phyloP scores from a whole-genome alignment of 1,140 invertebrate genomes.

The Drosophila sucinea region DNA sequence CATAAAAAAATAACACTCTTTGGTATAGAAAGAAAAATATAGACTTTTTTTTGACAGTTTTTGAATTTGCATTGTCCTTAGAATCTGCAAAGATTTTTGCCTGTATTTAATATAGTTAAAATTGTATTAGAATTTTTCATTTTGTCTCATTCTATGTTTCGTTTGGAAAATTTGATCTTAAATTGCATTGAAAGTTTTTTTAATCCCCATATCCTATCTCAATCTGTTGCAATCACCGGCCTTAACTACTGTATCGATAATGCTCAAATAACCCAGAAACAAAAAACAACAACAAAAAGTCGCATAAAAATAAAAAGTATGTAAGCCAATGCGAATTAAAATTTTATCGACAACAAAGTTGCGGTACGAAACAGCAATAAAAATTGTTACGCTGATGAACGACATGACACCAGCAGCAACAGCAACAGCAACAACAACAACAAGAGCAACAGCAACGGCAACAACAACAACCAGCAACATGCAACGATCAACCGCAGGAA shows the following conservation, averaged over 20 bases:
- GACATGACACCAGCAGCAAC: conserved; percentile 46
- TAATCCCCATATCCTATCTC: not conserved
- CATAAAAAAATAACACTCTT: too few species aligned
- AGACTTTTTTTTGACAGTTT: too few species aligned
- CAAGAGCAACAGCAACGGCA: conserved; percentile 43
- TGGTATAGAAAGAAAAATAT: too few species aligned
- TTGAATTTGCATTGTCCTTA: too few species aligned
- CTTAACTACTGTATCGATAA: conserved; percentile 11
- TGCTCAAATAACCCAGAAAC: not conserved
- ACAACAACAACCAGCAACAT: conserved; percentile 45
- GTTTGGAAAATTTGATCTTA: not conserved
- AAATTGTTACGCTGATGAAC: conserved; percentile 74
- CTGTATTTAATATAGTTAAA: too few species aligned
- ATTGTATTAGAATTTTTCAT: too few species aligned
- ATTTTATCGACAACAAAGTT: conserved; percentile 80
- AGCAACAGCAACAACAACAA: conserved; percentile 39
- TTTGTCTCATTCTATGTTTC: too few species aligned
- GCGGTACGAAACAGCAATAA: conserved; percentile 60
- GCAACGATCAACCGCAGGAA: conserved; percentile 52
- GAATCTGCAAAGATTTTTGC: too few species aligned
- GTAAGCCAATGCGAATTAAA: conserved; percentile 72
- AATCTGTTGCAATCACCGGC: not conserved
- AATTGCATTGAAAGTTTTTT: not conserved
- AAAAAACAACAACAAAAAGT: conserved; percentile 26
- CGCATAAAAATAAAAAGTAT: conserved; percentile 43